Evolutionary conservation across 2,888 invertebrate species (phyloP).

Genomic region (Thecocarcelia acutangulata): DNA sequence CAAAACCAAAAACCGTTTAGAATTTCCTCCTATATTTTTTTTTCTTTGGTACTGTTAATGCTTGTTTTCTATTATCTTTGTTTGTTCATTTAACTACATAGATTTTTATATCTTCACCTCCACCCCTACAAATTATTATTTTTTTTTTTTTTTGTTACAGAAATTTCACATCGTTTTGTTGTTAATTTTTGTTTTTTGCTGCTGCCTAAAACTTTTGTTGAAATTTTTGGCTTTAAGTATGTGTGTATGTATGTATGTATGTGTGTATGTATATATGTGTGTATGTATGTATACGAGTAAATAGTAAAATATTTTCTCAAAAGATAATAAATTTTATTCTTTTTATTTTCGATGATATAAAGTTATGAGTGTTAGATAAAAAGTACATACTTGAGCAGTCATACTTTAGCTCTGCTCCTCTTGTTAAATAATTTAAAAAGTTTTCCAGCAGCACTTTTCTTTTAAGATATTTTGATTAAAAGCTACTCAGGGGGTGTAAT

Average conservation of each 20-base stretch:
- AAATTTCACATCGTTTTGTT: constrained; percentile 11
- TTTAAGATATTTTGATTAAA: constrained; percentile 28
- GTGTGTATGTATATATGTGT: constrained; percentile 59
- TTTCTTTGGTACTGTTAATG: constrained; percentile 43
- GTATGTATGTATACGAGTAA: constrained; percentile 51
- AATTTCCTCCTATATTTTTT: constrained; percentile 16
- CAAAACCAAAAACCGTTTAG: constrained; percentile 55
- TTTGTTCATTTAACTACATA: constrained; percentile 14
- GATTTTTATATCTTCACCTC: constrained; percentile 28
- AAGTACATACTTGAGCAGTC: constrained; percentile 51
- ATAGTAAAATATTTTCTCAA: constrained; percentile 63
- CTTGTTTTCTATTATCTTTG: constrained; percentile 48
- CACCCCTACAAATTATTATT: constrained; percentile 42
- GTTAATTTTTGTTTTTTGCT: background rate
- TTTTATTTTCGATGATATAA: constrained; percentile 52
- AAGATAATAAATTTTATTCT: constrained; percentile 67
- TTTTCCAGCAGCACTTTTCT: constrained; percentile 10
- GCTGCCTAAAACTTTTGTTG: constrained; percentile 51
- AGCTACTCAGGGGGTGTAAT: constrained; percentile 1
- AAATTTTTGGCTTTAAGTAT: constrained; percentile 53
- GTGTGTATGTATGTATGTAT: constrained; percentile 44
- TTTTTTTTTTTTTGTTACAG: constrained; percentile 16
- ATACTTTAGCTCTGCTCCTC: background rate
- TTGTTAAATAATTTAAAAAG: constrained; percentile 24
- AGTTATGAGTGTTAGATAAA: constrained; percentile 64